phyloP scores from a whole-genome alignment of 92 coral and sea anemone species.

The Palythoa grandis region DNA sequence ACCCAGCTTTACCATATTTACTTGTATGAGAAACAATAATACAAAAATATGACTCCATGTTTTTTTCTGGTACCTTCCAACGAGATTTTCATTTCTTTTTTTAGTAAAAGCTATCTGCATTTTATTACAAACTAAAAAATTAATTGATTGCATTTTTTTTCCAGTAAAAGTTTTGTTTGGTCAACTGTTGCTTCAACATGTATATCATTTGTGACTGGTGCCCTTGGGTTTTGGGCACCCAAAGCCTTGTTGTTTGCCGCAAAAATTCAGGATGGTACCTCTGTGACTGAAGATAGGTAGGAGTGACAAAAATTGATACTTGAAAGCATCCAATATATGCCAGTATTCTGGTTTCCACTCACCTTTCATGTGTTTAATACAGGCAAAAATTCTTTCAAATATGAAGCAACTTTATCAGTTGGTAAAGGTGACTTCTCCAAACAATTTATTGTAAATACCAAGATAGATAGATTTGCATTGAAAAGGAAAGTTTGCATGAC shows the following conservation, averaged over 20 bases:
- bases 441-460: too few species aligned
- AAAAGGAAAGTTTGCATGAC: too few species aligned
- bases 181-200: slow-evolving; percentile 85
- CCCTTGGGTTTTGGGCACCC: slow-evolving; percentile 98
- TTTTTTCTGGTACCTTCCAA: too few species aligned
- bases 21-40: not conserved
- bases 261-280: slow-evolving; percentile 60
- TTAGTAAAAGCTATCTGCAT: not conserved
- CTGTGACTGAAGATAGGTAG: slow-evolving; percentile 61
- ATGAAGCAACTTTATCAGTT: too few species aligned
- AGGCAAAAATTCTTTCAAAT: too few species aligned
- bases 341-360: too few species aligned
- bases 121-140: not conserved
- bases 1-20: not conserved
- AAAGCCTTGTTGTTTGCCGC: slow-evolving; percentile 83
- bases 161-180: slow-evolving; percentile 93
- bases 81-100: too few species aligned
- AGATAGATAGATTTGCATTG: too few species aligned
- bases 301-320: not conserved
- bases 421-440: too few species aligned
- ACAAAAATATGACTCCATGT: too few species aligned
- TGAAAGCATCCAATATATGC: not conserved
- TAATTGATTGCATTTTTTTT: not conserved
- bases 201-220: slow-evolving; percentile 97
- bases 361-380: too few species aligned